Base-by-base conservation (phyloP, 2,888 invertebrate genomes). In the Standfussiana lucernea region DNA sequence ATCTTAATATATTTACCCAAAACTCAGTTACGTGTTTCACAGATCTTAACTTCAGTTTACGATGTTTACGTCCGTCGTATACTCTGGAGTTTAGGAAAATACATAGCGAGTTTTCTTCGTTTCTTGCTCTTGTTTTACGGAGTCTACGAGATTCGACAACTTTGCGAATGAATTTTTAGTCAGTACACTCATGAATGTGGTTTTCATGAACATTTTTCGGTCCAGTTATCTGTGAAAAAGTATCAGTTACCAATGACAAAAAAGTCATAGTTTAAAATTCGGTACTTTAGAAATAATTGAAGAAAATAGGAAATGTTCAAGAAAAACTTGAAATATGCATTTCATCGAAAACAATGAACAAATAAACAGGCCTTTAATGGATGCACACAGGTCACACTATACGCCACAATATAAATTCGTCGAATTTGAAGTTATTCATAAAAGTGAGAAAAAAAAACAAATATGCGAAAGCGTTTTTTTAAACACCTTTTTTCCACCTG, bases 1-100 rank as follows among this genome's bases (percentile, higher is more conserved):
- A 67, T 70, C 71, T 71, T 81, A 79, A 76, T 84, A 77, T 84
- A 74, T 70, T 75, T 84, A 82, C 76, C 72, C 65, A n/a, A 73
- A 81, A 73, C 74, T 79, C 68, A 74, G 78, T 82, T 79, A 78
- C 72, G 72, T 64, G 79, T 86, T 74, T 72, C 67, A 64, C 42
- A 59, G 76, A 72, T 83, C 72, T 74, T 80, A 71, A 84, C 59
- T 80, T 80, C 5, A 53, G 56, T 83, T 82, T 68, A 62, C 65
- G 59, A 56, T 64, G 75, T 79, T 79, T 69, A 69, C 42, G 45
- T 59, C 73, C 40, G 47, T 24, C n/a, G 70, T 37, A 15, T 66
- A 24, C 47, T 21, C 28, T n/a, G 45, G 45, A 32, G 53, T 75
- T 75, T 24, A 50, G 62, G 59, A 53, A 83, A 59, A 83, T 65